Evolutionary conservation across 2,888 invertebrate genomes (phyloP).

Genomic region (Iphiclides podalirius): DNA sequence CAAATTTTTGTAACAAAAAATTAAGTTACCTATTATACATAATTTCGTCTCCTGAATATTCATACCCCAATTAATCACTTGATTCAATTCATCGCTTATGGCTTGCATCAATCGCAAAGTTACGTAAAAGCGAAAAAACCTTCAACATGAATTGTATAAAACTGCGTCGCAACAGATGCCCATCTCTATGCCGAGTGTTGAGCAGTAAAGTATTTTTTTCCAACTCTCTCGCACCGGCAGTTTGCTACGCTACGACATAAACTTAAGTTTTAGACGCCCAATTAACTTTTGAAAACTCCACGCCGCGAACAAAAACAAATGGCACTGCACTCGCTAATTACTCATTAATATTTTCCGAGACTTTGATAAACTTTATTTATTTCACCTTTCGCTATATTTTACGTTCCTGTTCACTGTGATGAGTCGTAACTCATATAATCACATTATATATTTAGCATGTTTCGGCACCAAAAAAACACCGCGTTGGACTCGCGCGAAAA

Average conservation of each 20-base stretch:
- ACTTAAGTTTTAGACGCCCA: not conserved
- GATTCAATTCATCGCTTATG: too few species aligned
- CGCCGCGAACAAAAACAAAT: not conserved
- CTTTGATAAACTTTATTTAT: too few species aligned
- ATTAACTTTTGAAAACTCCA: not conserved
- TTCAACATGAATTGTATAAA: not conserved
- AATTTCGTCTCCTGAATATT: too few species aligned
- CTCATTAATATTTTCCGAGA: not conserved
- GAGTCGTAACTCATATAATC: too few species aligned
- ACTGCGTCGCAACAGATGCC: conserved; percentile 10
- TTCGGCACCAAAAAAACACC: not conserved
- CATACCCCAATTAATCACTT: too few species aligned
- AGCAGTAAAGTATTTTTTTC: not conserved
- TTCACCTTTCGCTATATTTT: too few species aligned
- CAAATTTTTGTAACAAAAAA: too few species aligned
- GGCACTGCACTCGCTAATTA: not conserved
- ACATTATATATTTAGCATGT: not conserved
- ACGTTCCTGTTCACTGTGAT: too few species aligned
- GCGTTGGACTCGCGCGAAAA: not conserved
- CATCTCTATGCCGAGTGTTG: conserved; percentile 9
- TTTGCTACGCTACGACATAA: not conserved
- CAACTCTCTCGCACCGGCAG: conserved; percentile 9
- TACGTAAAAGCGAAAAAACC: not conserved
- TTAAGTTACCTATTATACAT: too few species aligned
- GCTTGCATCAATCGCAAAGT: not conserved